phyloP scores from a whole-genome alignment of 64 coral and sea anemone genomes.

The Orbicella faveolata region DNA sequence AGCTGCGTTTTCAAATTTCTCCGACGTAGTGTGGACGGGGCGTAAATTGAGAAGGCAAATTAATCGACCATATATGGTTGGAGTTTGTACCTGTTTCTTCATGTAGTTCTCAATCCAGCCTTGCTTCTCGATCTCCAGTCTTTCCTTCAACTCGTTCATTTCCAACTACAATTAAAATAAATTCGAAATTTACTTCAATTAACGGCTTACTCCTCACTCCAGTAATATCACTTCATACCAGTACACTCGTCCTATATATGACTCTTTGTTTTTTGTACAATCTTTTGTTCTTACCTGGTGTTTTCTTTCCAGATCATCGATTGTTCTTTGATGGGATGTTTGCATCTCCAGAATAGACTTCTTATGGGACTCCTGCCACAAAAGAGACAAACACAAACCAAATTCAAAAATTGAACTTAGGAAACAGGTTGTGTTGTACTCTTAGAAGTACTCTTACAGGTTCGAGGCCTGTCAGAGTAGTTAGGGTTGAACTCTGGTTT shows the following conservation, averaged over 20 bases:
- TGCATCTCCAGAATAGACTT: slow-evolving; percentile 70
- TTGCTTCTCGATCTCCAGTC: slow-evolving; percentile 91
- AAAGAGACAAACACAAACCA: neutral
- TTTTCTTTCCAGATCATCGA: slow-evolving; percentile 70
- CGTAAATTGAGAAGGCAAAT: neutral
- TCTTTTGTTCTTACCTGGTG: slow-evolving; percentile 57
- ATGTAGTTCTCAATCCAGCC: slow-evolving; percentile 99
- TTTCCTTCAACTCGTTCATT: slow-evolving; percentile 87
- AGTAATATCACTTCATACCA: neutral
- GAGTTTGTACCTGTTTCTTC: slow-evolving; percentile 91
- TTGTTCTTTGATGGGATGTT: slow-evolving; percentile 60
- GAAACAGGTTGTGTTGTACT: neutral
- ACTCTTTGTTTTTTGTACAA: neutral
- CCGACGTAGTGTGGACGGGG: too few relatives aligned
- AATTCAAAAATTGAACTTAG: neutral
- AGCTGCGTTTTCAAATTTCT: too few relatives aligned
- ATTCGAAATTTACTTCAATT: neutral
- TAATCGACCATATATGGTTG: neutral
- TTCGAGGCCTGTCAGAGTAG: too few relatives aligned
- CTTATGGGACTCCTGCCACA: slow-evolving; percentile 87
- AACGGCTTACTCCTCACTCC: neutral
- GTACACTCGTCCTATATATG: neutral
- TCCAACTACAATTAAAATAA: slow-evolving; percentile 65
- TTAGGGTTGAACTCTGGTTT: too few relatives aligned
- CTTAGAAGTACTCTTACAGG: too few relatives aligned